Evolutionary conservation across 2,113 vertebrate species (phyloP), one percentile per base, ranked within the genome.

Genomic region (Eurypyga helias): DNA sequence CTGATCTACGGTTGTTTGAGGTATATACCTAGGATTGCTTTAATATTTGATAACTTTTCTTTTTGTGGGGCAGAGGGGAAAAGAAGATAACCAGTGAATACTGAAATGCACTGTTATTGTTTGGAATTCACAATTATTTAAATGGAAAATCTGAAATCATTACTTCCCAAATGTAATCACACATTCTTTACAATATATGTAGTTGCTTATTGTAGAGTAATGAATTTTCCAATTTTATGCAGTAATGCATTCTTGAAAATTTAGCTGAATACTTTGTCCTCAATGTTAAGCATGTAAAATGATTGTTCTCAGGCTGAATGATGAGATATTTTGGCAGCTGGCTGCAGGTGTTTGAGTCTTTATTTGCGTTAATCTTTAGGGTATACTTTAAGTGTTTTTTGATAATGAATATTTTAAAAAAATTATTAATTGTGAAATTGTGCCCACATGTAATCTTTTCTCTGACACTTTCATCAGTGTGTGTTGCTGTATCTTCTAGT

Each of bases 1-100:
- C 99, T 41, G 99, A 99, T 96, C 98, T 99, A 17, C 99, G 99
- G 1, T 98, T 99, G 19, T 99, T 99, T 60, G 99, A 99, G 99
- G 99, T 99, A 96, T 52, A 48, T 87, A 26, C 45, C 43, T 45
- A 23, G 18, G 58, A 26, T 14, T 6, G 10, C 23, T 73, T n/a
- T 20, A 18, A 28, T 38, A 8, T 12, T n/a, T 49, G 12, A 23
- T 57, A n/a, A 45, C 28, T 28, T 46, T 8, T 31, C 7, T 61
- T 85, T 48, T 20, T 67, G 33, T 61, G 61, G 7, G 18, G n/a
- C 21, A 46, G 6, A 48, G n/a, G 48, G 65, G 64, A 54, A 51
- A n/a, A 33, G 45, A 38, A 58, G 29, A 28, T 16, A 38, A 45
- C 9, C 6, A 5, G 57, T 65, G 20, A 38, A 12, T 58, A 25